A percentile compares a stretch with the other conserved stretches of the same genome.
These are phyloP conservation scores for Calliphora vicina DNA, from an alignment of 1,140 invertebrate genomes.

Conservation along the genomic window DNA sequence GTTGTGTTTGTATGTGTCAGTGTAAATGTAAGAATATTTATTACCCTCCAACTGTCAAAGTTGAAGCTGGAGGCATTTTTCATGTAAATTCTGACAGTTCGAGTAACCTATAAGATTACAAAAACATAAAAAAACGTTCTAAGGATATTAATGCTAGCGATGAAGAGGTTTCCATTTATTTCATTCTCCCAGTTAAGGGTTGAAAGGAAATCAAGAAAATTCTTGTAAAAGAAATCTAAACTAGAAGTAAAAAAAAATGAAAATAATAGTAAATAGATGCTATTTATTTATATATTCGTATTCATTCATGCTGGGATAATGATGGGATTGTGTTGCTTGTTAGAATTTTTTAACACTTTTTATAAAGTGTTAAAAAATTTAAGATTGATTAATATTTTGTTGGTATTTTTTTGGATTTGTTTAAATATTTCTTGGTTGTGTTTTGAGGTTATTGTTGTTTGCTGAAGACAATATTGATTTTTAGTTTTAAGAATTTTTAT, in stretches of 20 bases:
- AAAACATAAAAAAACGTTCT: background rate
- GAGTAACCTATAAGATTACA: background rate
- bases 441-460: too few species aligned
- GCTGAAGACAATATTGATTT: too few species aligned
- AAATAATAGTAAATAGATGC: too few species aligned
- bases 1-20: background rate
- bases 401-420: too few species aligned
- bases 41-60: constrained; percentile 29
- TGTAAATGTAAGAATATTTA: constrained; percentile 15
- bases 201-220: background rate
- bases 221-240: background rate
- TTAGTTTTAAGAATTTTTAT: too few species aligned
- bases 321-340: too few species aligned
- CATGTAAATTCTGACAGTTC: constrained; percentile 26
- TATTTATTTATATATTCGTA: too few species aligned
- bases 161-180: background rate
- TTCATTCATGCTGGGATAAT: too few species aligned
- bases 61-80: constrained; percentile 32
- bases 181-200: background rate
- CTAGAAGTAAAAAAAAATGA: background rate
- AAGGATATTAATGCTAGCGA: background rate
- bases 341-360: too few species aligned
- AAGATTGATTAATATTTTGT: too few species aligned
- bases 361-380: too few species aligned
- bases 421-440: too few species aligned